phyloP scores from a whole-genome alignment of 2,888 invertebrate genomes.

The Biston stratarius region DNA sequence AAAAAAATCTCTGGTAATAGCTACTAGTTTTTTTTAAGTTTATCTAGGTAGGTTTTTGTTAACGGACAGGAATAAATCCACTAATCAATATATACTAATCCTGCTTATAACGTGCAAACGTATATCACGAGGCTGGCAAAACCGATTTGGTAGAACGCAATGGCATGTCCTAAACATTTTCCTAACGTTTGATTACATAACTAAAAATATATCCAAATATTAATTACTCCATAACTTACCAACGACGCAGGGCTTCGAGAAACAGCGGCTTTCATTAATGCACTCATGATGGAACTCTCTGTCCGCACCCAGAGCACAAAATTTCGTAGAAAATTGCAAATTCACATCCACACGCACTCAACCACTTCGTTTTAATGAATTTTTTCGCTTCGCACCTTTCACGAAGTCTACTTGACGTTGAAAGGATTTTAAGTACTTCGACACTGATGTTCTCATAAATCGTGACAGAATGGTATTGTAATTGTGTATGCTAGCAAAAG shows the following conservation, averaged over 20 bases:
- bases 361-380: slow-evolving; percentile 29
- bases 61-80: background rate
- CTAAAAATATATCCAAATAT: slow-evolving; percentile 53
- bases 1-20: no score
- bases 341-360: slow-evolving; percentile 55
- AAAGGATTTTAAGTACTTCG: background rate
- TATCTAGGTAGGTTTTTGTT: no score
- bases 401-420: background rate
- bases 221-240: slow-evolving; percentile 59
- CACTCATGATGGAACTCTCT: slow-evolving; percentile 87
- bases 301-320: slow-evolving; percentile 82
- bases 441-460: background rate
- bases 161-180: slow-evolving; percentile 51
- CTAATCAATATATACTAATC: background rate
- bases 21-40: no score
- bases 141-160: slow-evolving; percentile 8
- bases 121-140: slow-evolving; percentile 15
- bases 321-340: slow-evolving; percentile 47
- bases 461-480: background rate
- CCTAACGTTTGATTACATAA: slow-evolving; percentile 73
- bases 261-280: slow-evolving; percentile 78
- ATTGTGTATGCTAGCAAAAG: no score
- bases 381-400: background rate
- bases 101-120: background rate
- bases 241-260: slow-evolving; percentile 77